Evolutionary conservation across 2,888 invertebrate species (phyloP).

Genomic region (Sympetrum striolatum): DNA sequence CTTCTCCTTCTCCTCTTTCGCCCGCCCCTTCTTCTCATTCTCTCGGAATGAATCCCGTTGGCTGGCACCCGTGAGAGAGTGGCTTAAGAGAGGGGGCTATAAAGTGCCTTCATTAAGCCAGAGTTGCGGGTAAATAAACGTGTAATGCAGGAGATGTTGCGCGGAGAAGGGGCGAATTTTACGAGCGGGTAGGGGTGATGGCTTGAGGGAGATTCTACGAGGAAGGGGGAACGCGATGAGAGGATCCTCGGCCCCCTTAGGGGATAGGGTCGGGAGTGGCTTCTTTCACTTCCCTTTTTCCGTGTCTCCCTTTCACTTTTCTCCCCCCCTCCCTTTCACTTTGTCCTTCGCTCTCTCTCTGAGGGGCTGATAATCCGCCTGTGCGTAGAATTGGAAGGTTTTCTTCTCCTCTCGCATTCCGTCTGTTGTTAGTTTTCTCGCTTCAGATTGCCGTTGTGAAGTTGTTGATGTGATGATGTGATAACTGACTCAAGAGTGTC

Average conservation of each 20-base stretch:
- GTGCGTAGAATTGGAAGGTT: not conserved
- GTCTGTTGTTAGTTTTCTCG: too few species aligned
- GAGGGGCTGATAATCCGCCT: not conserved
- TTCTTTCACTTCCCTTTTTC: not conserved
- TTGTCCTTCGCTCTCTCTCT: not conserved
- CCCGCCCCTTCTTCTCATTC: not conserved
- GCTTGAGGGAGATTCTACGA: not conserved
- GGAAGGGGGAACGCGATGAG: not conserved
- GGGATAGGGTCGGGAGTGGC: not conserved
- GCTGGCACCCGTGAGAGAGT: not conserved
- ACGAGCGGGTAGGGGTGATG: not conserved
- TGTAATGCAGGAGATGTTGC: not conserved
- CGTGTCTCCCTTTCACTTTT: too few species aligned
- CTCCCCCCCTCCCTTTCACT: not conserved
- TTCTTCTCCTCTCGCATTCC: too few species aligned
- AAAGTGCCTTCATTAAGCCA: not conserved
- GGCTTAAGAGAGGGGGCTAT: not conserved
- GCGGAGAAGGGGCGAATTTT: not conserved
- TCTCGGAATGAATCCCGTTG: not conserved
- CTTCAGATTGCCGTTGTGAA: too few species aligned
- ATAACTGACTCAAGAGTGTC: not conserved
- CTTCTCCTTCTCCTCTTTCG: not conserved
- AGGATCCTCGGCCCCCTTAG: not conserved
- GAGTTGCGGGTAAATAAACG: not conserved
- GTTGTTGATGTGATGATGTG: too few species aligned